These are phyloP conservation scores for Coremacera marginata DNA, from an alignment of 2,888 invertebrate genomes.

Conservation along the genomic window DNA sequence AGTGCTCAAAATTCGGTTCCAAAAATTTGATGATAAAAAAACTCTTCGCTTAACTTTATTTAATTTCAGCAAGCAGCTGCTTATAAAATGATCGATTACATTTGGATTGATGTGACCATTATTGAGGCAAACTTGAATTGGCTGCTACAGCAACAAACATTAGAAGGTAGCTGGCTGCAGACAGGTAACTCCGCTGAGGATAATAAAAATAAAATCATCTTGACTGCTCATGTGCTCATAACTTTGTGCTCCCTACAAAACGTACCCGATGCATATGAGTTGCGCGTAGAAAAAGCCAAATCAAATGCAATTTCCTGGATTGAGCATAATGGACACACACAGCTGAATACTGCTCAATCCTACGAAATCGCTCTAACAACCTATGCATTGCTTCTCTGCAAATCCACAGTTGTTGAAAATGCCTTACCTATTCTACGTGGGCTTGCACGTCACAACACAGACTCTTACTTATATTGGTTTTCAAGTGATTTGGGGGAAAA, in stretches of 20 bases:
- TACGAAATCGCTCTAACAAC: slow-evolving; percentile 88
- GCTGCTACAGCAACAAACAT: slow-evolving; percentile 84
- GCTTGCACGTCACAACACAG: slow-evolving; percentile 70
- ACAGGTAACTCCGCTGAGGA: slow-evolving; percentile 75
- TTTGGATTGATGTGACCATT: slow-evolving; percentile 88
- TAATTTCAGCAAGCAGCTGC: slow-evolving; percentile 89
- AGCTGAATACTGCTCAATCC: slow-evolving; percentile 77
- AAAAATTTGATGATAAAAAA: too few relatives aligned
- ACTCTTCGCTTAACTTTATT: too few relatives aligned
- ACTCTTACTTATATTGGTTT: slow-evolving; percentile 84
- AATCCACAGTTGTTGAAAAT: slow-evolving; percentile 81
- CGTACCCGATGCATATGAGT: slow-evolving; percentile 77
- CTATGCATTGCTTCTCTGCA: slow-evolving; percentile 83
- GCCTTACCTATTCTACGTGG: slow-evolving; percentile 79
- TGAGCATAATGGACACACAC: slow-evolving; percentile 80
- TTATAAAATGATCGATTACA: slow-evolving; percentile 94
- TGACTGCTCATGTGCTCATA: slow-evolving; percentile 92
- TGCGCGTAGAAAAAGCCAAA: slow-evolving; percentile 79
- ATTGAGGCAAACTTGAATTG: slow-evolving; percentile 85
- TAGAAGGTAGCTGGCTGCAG: slow-evolving; percentile 79
- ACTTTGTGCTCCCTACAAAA: slow-evolving; percentile 85
- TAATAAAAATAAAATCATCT: slow-evolving; percentile 88
- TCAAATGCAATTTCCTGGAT: slow-evolving; percentile 82
- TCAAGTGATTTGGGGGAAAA: slow-evolving; percentile 74
- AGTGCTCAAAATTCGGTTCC: too few relatives aligned